A percentile compares a stretch with the other conserved stretches of the same genome.
Conservation (phyloP, 2,888 invertebrate genomes). For the Amiota minor region DNA sequence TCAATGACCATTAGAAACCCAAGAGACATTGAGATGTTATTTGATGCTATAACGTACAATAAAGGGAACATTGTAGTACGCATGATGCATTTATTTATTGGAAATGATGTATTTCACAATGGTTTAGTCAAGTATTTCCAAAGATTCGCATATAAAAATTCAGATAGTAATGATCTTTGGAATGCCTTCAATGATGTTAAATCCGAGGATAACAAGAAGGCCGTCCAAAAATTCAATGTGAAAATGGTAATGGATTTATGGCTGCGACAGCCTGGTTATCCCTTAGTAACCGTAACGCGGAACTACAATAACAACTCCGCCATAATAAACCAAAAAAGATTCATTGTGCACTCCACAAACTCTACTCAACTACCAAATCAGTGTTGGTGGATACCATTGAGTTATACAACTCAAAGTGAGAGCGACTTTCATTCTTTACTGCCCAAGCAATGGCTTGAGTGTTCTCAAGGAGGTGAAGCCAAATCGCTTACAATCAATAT, state of each 20-base stretch:
- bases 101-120: conserved; percentile 78
- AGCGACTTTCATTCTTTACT: conserved; percentile 74
- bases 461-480: not conserved
- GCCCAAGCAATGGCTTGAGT: conserved; percentile 70
- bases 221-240: conserved; percentile 76
- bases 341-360: too few relatives aligned
- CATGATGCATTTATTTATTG: conserved; percentile 91
- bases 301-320: conserved; percentile 75
- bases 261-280: conserved; percentile 88
- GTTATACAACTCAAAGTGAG: conserved; percentile 73
- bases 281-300: conserved; percentile 78
- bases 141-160: conserved; percentile 79
- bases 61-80: conserved; percentile 87
- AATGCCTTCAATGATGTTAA: too few relatives aligned
- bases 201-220: conserved; percentile 76
- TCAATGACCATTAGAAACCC: conserved; percentile 82
- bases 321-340: conserved; percentile 74
- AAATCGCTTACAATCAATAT: not conserved
- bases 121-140: conserved; percentile 80
- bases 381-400: conserved; percentile 78
- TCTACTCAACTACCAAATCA: conserved; percentile 58
- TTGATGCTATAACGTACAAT: conserved; percentile 86
- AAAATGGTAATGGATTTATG: conserved; percentile 85
- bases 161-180: conserved; percentile 88
- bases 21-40: conserved; percentile 83